phyloP scores from a whole-genome alignment of 2,888 invertebrate species.

The Omphaloscelis lunosa region DNA sequence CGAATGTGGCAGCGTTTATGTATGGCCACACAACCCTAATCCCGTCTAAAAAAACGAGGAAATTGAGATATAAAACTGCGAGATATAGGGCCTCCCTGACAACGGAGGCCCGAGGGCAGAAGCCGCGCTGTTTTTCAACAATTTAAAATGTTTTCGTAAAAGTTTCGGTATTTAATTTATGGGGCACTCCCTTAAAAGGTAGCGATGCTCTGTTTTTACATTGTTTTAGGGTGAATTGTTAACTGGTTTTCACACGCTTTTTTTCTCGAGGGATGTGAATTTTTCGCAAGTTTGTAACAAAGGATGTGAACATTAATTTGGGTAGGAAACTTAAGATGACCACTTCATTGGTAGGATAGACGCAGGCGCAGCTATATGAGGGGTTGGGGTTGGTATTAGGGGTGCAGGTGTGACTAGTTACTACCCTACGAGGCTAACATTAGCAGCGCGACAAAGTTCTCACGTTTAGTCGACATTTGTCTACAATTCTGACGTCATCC shows the following conservation, averaged over 20 bases:
- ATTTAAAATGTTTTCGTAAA: slow-evolving; percentile 72
- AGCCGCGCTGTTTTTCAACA: slow-evolving; percentile 66
- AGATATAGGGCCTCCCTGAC: slow-evolving; percentile 73
- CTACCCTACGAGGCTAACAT: neutral
- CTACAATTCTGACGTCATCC: neutral
- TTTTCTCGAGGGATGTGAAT: slow-evolving; percentile 15
- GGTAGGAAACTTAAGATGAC: neutral
- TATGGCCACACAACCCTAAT: slow-evolving; percentile 62
- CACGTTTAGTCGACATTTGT: neutral
- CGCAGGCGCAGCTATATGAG: neutral
- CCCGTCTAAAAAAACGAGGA: slow-evolving; percentile 72
- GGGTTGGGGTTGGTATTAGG: neutral
- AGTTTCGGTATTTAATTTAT: slow-evolving; percentile 67
- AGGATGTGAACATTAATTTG: slow-evolving; percentile 19
- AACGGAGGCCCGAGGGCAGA: slow-evolving; percentile 66
- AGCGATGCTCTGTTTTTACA: slow-evolving; percentile 37
- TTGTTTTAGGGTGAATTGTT: slow-evolving; percentile 42
- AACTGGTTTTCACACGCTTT: slow-evolving; percentile 50
- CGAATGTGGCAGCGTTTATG: slow-evolving; percentile 52
- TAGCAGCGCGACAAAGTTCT: neutral
- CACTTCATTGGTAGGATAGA: neutral
- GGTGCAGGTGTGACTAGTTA: neutral
- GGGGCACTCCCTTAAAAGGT: slow-evolving; percentile 50
- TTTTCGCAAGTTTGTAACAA: slow-evolving; percentile 17
- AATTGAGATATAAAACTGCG: slow-evolving; percentile 84